Percentiles rank a stretch among this genome's conserved stretches.
phyloP scores from a whole-genome alignment of 2,797 vertebrate species.

The Adelosebastes latens region DNA sequence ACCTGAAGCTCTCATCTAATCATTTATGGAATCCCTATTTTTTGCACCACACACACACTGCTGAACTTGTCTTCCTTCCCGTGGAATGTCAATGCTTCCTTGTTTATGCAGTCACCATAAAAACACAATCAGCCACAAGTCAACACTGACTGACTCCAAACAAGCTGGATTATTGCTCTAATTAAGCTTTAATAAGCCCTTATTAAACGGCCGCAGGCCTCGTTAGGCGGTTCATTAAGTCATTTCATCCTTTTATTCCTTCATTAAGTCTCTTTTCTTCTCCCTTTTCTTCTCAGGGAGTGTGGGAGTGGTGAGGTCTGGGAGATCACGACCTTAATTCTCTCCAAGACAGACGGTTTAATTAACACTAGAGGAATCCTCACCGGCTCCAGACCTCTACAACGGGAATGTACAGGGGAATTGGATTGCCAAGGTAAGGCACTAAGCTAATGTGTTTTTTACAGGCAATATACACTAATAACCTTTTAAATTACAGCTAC shows the following conservation, averaged over 20 bases:
- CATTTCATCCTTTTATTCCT: constrained; percentile 79
- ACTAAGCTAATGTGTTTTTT: constrained; percentile 57
- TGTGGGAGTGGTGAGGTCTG: constrained; percentile 75
- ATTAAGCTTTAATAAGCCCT: constrained; percentile 82
- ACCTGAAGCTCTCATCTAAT: constrained; percentile 13
- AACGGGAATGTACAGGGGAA: constrained; percentile 50
- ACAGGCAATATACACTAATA: constrained; percentile 61
- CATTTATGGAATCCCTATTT: constrained; percentile 10
- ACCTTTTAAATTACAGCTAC: constrained; percentile 55
- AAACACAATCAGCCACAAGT: constrained; percentile 73
- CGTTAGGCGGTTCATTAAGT: constrained; percentile 84
- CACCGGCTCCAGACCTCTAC: constrained; percentile 57
- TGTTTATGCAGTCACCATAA: constrained; percentile 70
- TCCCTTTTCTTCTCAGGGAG: constrained; percentile 76
- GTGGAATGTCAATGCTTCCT: constrained; percentile 46
- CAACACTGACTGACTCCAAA: constrained; percentile 77
- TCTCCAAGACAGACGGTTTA: constrained; percentile 79
- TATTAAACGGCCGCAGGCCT: constrained; percentile 79
- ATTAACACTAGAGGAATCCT: constrained; percentile 79
- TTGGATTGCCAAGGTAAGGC: constrained; percentile 68
- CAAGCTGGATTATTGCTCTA: constrained; percentile 80
- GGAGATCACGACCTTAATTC: constrained; percentile 84
- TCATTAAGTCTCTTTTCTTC: constrained; percentile 78
- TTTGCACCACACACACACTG: neutral
- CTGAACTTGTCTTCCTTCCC: constrained; percentile 48